Evolutionary conservation across 2,888 invertebrate genomes (phyloP).

Genomic region (Altica lythri): DNA sequence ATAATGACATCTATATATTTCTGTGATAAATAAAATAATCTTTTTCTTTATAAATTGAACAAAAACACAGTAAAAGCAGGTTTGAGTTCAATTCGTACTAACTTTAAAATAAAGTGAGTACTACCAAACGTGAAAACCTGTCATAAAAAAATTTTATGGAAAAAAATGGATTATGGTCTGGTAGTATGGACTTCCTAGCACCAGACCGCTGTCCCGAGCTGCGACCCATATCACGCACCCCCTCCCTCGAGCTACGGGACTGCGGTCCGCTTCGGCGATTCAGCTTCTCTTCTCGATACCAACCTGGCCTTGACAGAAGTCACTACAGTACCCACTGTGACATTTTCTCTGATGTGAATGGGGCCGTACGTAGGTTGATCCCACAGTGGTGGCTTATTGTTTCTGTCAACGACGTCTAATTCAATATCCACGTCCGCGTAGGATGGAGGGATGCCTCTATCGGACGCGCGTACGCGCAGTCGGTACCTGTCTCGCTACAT

Average conservation of each 20-base stretch:
- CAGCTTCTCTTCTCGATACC: constrained; percentile 65
- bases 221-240: constrained; percentile 44
- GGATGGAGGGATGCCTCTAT: constrained; percentile 90
- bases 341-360: constrained; percentile 98
- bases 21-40: no score
- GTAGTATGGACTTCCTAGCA: constrained; percentile 40
- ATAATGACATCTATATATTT: no score
- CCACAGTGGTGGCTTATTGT: constrained; percentile 98
- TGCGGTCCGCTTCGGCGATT: constrained; percentile 33
- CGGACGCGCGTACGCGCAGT: constrained; percentile 94
- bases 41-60: no score
- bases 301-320: constrained; percentile 98
- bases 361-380: constrained; percentile 94
- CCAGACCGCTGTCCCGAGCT: constrained; percentile 48
- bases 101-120: neutral
- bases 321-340: constrained; percentile 98
- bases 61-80: no score
- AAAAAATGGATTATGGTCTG: constrained; percentile 40
- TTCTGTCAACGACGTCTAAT: constrained; percentile 97
- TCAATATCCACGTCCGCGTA: constrained; percentile 96
- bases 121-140: no score
- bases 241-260: constrained; percentile 44
- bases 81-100: no score
- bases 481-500: constrained; percentile 93
- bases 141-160: constrained; percentile 25